Percentiles rank a stretch among this genome's conserved stretches.
These are phyloP conservation scores for Sebastolobus alascanus DNA, from an alignment of 2,797 vertebrate genomes.

Conservation along the genomic window DNA sequence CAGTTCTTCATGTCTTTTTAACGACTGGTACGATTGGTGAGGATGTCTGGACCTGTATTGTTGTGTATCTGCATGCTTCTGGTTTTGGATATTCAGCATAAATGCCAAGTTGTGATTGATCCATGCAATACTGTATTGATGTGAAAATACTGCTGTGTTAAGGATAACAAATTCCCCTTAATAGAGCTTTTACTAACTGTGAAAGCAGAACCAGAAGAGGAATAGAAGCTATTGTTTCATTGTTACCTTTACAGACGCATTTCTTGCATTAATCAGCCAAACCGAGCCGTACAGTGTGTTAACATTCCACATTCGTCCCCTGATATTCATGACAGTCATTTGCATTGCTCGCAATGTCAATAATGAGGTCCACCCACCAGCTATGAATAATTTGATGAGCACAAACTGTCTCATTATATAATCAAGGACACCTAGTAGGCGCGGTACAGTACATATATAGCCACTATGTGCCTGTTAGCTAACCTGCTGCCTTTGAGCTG, in stretches of 20 bases:
- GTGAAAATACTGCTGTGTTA: neutral
- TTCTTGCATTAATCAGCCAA: neutral
- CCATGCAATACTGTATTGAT: neutral
- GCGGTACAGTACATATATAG: slow-evolving; percentile 6
- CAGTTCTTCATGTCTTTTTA: neutral
- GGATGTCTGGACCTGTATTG: neutral
- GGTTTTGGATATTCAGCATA: neutral
- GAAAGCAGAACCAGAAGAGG: neutral
- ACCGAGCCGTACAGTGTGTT: neutral
- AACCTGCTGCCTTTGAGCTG: slow-evolving; percentile 51
- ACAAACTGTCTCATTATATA: slow-evolving; percentile 62
- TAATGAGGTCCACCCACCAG: slow-evolving; percentile 67
- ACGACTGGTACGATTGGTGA: neutral
- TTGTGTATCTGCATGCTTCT: neutral
- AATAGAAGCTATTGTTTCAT: neutral
- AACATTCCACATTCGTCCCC: slow-evolving; percentile 44
- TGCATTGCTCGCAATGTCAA: slow-evolving; percentile 65
- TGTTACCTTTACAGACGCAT: neutral
- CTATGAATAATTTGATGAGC: slow-evolving; percentile 61
- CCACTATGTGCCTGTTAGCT: slow-evolving; percentile 28
- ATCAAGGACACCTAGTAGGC: slow-evolving; percentile 55
- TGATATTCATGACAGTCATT: slow-evolving; percentile 53
- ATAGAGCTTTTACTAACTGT: neutral
- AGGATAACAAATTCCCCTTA: fast-evolving
- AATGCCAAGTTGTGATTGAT: neutral